phyloP scores from a whole-genome alignment of 2,888 invertebrate species.

The Agrotis exclamationis region DNA sequence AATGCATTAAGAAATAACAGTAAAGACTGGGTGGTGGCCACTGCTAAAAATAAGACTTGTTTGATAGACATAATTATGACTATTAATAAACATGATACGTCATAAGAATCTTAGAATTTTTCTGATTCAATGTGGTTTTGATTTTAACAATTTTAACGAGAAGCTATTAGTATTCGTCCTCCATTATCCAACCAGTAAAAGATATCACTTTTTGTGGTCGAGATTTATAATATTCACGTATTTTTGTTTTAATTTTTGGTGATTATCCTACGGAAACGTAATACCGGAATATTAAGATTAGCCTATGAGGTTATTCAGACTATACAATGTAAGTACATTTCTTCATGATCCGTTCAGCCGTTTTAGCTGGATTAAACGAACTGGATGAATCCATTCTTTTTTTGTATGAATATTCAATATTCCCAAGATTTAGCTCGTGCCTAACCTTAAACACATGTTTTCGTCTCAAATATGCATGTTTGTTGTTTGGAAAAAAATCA shows the following conservation, averaged over 20 bases:
- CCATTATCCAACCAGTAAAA: not conserved
- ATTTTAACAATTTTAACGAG: slow-evolving; percentile 15
- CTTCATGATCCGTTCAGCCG: too few species aligned
- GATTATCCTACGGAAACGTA: too few species aligned
- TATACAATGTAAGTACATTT: too few species aligned
- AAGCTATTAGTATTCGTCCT: slow-evolving; percentile 8
- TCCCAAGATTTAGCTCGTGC: not conserved
- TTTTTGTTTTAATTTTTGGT: too few species aligned
- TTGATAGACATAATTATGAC: not conserved
- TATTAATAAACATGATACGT: not conserved
- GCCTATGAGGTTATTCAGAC: too few species aligned
- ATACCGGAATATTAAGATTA: too few species aligned
- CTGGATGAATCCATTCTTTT: too few species aligned
- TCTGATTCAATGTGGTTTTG: slow-evolving; percentile 5
- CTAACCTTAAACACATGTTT: not conserved
- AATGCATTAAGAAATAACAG: not conserved
- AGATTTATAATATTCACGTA: not conserved
- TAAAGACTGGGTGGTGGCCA: not conserved
- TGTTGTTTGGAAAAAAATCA: too few species aligned
- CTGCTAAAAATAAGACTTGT: not conserved
- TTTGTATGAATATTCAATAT: too few species aligned
- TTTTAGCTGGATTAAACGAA: too few species aligned
- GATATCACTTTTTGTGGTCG: not conserved
- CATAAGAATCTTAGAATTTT: not conserved
- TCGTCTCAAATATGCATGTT: not conserved